These are phyloP conservation scores for Itoplectis maculator DNA, from an alignment of 2,888 invertebrate species.

Conservation along the genomic window DNA sequence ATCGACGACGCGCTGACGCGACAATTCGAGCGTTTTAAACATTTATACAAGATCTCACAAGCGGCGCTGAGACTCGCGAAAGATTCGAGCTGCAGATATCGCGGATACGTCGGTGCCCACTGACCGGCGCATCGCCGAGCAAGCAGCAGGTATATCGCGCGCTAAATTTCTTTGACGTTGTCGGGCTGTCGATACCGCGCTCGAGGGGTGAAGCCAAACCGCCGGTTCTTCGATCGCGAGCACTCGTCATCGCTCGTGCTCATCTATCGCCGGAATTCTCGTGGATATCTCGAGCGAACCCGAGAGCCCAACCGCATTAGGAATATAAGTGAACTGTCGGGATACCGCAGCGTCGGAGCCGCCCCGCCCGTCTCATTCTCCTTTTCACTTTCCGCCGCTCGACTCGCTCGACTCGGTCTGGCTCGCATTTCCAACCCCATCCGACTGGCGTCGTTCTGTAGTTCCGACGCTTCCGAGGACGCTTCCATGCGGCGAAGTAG, in stretches of 20 bases:
- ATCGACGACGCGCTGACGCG: neutral
- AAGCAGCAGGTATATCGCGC: neutral
- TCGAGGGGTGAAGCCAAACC: conserved; percentile 48
- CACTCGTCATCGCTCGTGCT: conserved; percentile 57
- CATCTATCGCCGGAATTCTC: conserved; percentile 42
- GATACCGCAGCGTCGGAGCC: conserved; percentile 7
- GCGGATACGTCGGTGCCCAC: conserved; percentile 47
- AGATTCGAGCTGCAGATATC: conserved; percentile 52
- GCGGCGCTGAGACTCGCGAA: neutral
- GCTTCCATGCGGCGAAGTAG: conserved; percentile 8
- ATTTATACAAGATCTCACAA: neutral
- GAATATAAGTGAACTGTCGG: conserved; percentile 52
- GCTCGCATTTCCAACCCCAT: conserved; percentile 7
- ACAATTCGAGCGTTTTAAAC: neutral
- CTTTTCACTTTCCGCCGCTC: conserved; percentile 13
- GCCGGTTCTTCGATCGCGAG: conserved; percentile 42
- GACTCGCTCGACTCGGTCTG: conserved; percentile 9
- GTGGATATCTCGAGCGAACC: conserved; percentile 60
- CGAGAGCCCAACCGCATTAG: conserved; percentile 47
- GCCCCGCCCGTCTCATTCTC: conserved; percentile 9
- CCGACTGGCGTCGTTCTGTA: neutral
- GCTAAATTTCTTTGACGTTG: conserved; percentile 9
- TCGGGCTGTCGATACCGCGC: conserved; percentile 68
- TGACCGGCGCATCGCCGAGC: too few relatives aligned
- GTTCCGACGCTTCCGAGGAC: too few relatives aligned